These are phyloP conservation scores for Picus viridis DNA, from an alignment of 2,797 vertebrate genomes.

Conservation along the genomic window DNA sequence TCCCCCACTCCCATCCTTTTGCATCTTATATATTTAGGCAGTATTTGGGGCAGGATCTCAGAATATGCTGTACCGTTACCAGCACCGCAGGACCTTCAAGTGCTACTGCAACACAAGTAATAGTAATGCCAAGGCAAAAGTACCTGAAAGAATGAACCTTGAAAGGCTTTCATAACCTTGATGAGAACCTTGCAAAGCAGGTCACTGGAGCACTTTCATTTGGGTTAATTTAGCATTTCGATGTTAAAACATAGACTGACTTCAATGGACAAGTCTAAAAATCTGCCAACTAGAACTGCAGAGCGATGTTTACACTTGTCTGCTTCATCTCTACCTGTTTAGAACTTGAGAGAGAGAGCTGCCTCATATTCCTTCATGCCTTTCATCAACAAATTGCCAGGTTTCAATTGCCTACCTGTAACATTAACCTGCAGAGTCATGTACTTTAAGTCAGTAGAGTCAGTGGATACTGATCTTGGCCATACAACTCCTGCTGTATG, in stretches of 20 bases:
- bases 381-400: constrained; percentile 47
- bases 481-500: neutral
- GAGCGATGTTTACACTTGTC: neutral
- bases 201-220: neutral
- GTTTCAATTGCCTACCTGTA: constrained; percentile 45
- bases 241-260: neutral
- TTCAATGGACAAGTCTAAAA: neutral
- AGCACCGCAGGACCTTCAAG: neutral
- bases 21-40: neutral
- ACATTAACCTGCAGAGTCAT: constrained; percentile 21
- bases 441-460: neutral
- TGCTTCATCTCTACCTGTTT: neutral
- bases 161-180: neutral
- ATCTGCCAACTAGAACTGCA: neutral
- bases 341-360: neutral
- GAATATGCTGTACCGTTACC: neutral
- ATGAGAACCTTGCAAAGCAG: neutral
- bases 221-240: neutral
- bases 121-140: constrained; percentile 26
- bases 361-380: neutral
- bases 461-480: constrained; percentile 21
- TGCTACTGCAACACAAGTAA: constrained; percentile 24
- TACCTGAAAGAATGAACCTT: constrained; percentile 2
- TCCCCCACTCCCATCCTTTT: neutral
- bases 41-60: constrained; percentile 22